A percentile compares a stretch with the other conserved stretches of the same genome.
Conservation (phyloP, 2,113 vertebrate genomes). For the Narcine bancroftii region DNA sequence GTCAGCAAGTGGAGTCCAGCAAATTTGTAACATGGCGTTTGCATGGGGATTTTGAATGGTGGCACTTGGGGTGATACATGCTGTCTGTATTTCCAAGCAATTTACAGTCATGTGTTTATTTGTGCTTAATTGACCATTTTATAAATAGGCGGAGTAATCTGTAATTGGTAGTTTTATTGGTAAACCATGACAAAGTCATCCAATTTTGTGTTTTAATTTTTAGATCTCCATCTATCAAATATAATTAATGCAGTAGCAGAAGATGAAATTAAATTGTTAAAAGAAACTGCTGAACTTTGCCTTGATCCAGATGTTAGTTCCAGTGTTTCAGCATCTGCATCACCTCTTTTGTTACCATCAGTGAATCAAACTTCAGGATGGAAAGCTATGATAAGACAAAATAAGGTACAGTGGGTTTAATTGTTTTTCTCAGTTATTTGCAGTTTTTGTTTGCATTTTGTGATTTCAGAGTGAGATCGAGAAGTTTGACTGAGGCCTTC, state of each 20-base stretch:
- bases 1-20: too few relatives aligned
- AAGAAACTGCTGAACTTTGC: background rate
- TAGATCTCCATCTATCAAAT: background rate
- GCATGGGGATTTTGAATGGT: too few relatives aligned
- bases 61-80: background rate
- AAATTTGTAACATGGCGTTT: too few relatives aligned
- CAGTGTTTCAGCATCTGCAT: background rate
- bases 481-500: background rate
- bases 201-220: background rate
- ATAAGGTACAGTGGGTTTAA: background rate
- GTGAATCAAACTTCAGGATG: background rate
- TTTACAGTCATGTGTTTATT: background rate
- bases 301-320: conserved; percentile 14
- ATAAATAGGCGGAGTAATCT: background rate
- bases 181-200: background rate
- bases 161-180: background rate
- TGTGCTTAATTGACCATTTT: background rate
- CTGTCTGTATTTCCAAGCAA: background rate
- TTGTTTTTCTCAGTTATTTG: background rate
- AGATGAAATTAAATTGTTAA: background rate
- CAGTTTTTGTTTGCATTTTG: too few relatives aligned
- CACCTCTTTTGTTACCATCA: background rate
- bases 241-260: conserved; percentile 15
- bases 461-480: background rate
- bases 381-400: background rate